Percentiles rank a stretch among this genome's conserved stretches.
Evolutionary conservation across 2,797 vertebrate genomes (phyloP).

Genomic region (Pristis pectinata): DNA sequence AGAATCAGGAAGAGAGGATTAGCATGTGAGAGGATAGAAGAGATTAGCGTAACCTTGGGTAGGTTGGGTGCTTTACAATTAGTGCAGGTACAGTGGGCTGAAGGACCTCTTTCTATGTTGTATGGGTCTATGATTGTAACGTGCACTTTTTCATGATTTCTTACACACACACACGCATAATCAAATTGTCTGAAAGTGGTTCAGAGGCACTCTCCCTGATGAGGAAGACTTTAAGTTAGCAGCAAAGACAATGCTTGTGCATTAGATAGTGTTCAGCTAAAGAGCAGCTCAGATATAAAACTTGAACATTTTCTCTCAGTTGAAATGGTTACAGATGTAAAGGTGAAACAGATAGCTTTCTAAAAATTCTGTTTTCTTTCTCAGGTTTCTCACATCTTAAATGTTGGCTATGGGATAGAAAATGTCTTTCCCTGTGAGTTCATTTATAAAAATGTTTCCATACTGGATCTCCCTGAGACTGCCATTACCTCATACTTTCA

Average conservation of each 20-base stretch:
- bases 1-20: too few relatives aligned
- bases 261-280: neutral
- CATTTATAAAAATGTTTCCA: conserved; percentile 77
- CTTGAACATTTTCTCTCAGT: neutral
- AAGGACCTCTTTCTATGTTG: too few relatives aligned
- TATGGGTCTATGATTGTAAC: too few relatives aligned
- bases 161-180: neutral
- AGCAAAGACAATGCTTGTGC: neutral
- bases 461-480: conserved; percentile 81
- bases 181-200: neutral
- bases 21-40: too few relatives aligned
- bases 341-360: neutral
- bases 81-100: too few relatives aligned
- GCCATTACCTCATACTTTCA: conserved; percentile 74
- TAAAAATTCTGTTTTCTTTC: conserved; percentile 22
- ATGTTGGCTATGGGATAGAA: conserved; percentile 86
- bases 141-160: neutral
- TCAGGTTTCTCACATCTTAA: conserved; percentile 85
- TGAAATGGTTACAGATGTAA: neutral
- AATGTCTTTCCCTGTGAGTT: conserved; percentile 80
- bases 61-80: too few relatives aligned
- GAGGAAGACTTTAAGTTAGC: neutral
- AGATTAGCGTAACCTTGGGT: too few relatives aligned
- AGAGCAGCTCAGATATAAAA: neutral
- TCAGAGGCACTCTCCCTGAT: neutral